Evolutionary conservation across 2,113 vertebrate genomes (phyloP), one percentile per base, ranked within the genome.

Genomic region (Falcunculus frontatus): DNA sequence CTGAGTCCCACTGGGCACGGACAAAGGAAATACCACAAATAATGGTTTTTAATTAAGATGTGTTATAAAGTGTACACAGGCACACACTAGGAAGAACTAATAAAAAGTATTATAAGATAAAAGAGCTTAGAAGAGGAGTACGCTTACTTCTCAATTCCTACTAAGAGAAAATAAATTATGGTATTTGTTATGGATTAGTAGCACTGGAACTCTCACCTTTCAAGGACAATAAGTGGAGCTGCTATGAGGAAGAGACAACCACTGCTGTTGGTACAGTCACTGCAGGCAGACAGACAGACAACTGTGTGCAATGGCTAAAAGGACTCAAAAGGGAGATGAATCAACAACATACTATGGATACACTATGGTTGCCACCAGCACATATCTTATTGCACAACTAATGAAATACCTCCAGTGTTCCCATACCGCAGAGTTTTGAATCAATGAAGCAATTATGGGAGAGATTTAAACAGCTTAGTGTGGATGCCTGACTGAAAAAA

Each of bases 1-100:
- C 35, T 9, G 70, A 53, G 16, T 95, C 86, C 84, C 90, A 60
- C 44, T 72, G 47, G 84, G 72, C 47, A 37, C 0, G 2, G 44
- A 65, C 78, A 96, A 80, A 70, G 63, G 67, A 95, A 96, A 95
- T 63, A 72, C 16, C 73, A 86, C 33, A 77, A 59, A 83, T 55
- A 83, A 82, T 12, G 14, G 0, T 18, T 82, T 94, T 77, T 39
- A 94, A 93, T 91, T 82, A 70, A 76, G 92, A 39, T 19, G 59
- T 41, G 90, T 88, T 73, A 91, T 47, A 22, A 85, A 63, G 50
- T 12, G 3, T n/a, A 88, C 21, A 57, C 13, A 87, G 67, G 41
- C 53, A 72, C 33, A 60, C 37, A 44, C n/a, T 32, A 55, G 44
- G 22, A 86, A 27, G 50, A 87, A 82, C 10, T 57, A 49, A 70